Conservation (phyloP, 2,797 vertebrate species). For the Crypturellus tataupa region DNA sequence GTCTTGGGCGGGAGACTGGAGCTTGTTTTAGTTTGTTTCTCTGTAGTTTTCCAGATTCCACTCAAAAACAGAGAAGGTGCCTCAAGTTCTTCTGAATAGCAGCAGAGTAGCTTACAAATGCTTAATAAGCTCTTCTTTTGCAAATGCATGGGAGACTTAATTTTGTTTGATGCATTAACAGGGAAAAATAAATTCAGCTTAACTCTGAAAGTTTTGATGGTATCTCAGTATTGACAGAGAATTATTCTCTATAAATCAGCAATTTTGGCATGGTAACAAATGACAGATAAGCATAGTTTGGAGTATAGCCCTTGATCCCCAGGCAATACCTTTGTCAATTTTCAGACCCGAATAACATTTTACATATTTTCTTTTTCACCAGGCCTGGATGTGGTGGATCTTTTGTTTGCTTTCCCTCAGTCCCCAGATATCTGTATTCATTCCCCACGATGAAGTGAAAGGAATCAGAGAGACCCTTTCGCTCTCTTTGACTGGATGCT, state of each 20-base stretch:
- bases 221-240: background rate
- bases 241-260: background rate
- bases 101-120: background rate
- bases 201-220: background rate
- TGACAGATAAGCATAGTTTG: background rate
- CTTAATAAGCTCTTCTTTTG: background rate
- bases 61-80: background rate
- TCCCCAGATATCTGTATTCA: background rate
- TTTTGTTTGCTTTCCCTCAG: constrained; percentile 28
- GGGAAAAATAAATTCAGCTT: constrained; percentile 1
- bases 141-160: constrained; percentile 9
- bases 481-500: background rate
- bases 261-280: background rate
- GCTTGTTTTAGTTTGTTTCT: background rate
- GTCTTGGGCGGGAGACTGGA: background rate
- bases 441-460: background rate
- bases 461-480: background rate
- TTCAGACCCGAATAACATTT: background rate
- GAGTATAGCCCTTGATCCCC: background rate
- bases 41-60: background rate
- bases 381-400: background rate
- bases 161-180: background rate
- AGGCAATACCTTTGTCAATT: background rate
- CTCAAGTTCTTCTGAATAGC: constrained; percentile 8
- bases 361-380: background rate